A percentile compares a stretch with the other conserved stretches of the same genome.
Conservation (phyloP, 2,113 vertebrate genomes). For the Gopherus evgoodei region DNA sequence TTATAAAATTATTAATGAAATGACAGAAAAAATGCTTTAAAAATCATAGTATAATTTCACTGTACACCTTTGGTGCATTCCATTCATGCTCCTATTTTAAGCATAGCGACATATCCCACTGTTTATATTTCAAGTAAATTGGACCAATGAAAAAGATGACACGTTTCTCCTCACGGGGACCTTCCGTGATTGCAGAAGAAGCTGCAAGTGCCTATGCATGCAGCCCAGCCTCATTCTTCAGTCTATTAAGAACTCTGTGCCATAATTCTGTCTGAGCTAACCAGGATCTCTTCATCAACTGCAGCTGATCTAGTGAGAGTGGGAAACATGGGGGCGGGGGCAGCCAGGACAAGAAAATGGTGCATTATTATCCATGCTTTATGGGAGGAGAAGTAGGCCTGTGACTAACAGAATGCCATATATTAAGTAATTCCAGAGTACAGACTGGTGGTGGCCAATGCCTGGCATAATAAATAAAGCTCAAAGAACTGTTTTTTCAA, state of each 20-base stretch:
- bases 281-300: background rate
- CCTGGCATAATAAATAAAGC: background rate
- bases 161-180: background rate
- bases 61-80: constrained; percentile 55
- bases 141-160: constrained; percentile 40
- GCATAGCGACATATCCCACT: background rate
- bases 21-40: constrained; percentile 56
- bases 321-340: background rate
- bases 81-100: constrained; percentile 40
- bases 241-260: background rate
- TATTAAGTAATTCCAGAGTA: background rate
- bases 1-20: constrained; percentile 76
- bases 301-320: background rate
- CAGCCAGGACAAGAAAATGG: background rate
- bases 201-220: background rate
- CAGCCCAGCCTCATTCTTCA: background rate
- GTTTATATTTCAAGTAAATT: constrained; percentile 58
- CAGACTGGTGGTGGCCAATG: rapidly evolving
- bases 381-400: background rate
- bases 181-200: background rate
- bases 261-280: background rate
- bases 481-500: background rate
- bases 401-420: rapidly evolving
- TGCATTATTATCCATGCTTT: rapidly evolving
- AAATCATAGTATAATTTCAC: constrained; percentile 65